These are phyloP conservation scores for Mesoligia furuncula DNA, from an alignment of 2,888 invertebrate genomes.

Conservation along the genomic window DNA sequence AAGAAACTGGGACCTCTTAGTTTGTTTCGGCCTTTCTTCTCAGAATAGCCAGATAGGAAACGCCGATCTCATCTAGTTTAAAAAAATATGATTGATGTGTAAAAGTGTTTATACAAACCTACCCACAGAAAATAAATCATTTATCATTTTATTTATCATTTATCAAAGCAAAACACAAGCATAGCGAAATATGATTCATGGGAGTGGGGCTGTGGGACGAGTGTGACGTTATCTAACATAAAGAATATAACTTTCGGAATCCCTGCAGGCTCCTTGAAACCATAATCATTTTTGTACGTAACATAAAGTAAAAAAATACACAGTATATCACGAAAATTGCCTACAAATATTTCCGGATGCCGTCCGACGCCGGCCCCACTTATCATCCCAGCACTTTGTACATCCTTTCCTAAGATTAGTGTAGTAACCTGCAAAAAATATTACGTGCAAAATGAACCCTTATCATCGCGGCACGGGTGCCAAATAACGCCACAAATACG, in stretches of 20 bases:
- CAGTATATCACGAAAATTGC: neutral
- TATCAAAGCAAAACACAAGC: neutral
- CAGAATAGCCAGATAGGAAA: too few relatives aligned
- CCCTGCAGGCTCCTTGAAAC: neutral
- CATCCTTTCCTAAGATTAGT: constrained; percentile 39
- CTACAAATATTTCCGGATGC: neutral
- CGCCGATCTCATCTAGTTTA: too few relatives aligned
- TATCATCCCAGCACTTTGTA: constrained; percentile 30
- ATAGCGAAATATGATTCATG: neutral
- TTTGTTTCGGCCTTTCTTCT: too few relatives aligned
- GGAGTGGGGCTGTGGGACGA: neutral
- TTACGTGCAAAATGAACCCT: constrained; percentile 37
- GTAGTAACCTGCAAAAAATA: constrained; percentile 46
- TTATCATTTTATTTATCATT: too few relatives aligned
- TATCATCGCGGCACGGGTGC: constrained; percentile 58
- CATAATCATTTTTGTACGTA: neutral
- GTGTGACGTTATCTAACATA: neutral
- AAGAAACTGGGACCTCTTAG: too few relatives aligned
- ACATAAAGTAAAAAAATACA: neutral
- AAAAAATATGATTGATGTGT: too few relatives aligned
- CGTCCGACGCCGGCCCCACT: constrained; percentile 14
- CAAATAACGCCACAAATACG: constrained; percentile 55
- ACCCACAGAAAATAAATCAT: too few relatives aligned
- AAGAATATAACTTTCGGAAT: neutral
- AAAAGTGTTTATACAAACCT: too few relatives aligned